Conservation (phyloP, 2,113 vertebrate genomes). For the Erinaceus europaeus region DNA sequence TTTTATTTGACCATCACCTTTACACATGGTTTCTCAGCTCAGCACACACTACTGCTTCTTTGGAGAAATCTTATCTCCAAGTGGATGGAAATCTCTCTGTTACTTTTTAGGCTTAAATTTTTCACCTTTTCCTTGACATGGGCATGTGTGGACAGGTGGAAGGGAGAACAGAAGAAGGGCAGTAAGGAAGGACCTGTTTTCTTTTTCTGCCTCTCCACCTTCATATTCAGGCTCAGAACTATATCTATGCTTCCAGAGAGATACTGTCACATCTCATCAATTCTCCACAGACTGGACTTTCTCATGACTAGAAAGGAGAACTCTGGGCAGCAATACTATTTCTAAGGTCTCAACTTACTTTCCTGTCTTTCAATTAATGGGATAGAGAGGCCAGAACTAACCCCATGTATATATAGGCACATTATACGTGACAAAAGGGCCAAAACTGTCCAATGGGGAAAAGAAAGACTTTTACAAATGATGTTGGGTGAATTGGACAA, state of each 20-base stretch:
- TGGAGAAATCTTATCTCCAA: not conserved
- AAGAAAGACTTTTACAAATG: too few relatives aligned
- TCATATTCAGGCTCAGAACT: not conserved
- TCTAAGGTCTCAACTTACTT: too few relatives aligned
- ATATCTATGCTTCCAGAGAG: too few relatives aligned
- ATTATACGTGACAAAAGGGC: too few relatives aligned
- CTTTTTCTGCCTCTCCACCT: not conserved
- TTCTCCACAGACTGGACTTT: not conserved
- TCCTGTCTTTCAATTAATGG: too few relatives aligned
- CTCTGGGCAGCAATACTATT: too few relatives aligned
- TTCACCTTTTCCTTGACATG: not conserved
- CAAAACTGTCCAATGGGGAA: too few relatives aligned
- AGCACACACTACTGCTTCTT: not conserved
- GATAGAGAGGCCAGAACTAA: too few relatives aligned
- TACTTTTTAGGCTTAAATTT: not conserved
- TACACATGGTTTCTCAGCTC: not conserved
- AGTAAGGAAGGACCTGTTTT: not conserved
- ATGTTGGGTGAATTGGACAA: too few relatives aligned
- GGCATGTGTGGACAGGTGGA: not conserved
- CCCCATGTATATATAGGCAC: too few relatives aligned
- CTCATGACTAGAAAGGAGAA: too few relatives aligned
- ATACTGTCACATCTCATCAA: fast-evolving
- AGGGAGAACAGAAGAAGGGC: not conserved
- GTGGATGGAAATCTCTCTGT: not conserved
- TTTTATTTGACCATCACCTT: not conserved